phyloP scores from a whole-genome alignment of 2,797 vertebrate genomes.

The Orestias chungarensis region DNA sequence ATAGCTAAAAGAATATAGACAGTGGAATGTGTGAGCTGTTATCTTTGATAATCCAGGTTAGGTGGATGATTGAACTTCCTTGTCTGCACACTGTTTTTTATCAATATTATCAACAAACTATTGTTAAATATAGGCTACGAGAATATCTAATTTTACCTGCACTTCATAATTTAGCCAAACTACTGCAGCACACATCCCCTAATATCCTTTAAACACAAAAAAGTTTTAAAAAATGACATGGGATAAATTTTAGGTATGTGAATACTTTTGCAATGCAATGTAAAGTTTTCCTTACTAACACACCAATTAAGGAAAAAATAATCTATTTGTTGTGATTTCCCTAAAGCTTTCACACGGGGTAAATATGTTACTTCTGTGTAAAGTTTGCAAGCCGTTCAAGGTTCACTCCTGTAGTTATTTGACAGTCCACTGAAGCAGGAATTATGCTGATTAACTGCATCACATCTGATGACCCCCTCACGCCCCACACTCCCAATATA shows the following conservation, averaged over 20 bases:
- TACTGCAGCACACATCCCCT: not conserved
- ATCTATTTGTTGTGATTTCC: slow-evolving; percentile 14
- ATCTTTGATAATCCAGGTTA: too few species aligned
- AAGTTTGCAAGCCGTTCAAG: slow-evolving; percentile 34
- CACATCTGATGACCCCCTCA: slow-evolving; percentile 64
- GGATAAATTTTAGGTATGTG: not conserved
- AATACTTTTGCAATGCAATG: not conserved
- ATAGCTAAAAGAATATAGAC: too few species aligned
- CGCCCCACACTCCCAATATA: slow-evolving; percentile 57
- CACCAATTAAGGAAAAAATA: slow-evolving; percentile 26
- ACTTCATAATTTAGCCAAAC: not conserved
- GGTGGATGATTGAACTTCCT: too few species aligned
- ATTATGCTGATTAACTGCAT: slow-evolving; percentile 76
- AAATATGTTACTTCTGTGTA: slow-evolving; percentile 16
- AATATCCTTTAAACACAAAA: not conserved
- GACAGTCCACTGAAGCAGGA: slow-evolving; percentile 60
- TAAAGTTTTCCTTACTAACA: slow-evolving; percentile 42
- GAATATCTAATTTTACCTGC: not conserved
- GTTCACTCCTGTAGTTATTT: slow-evolving; percentile 59
- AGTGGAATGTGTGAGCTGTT: too few species aligned
- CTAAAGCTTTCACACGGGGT: slow-evolving; percentile 1
- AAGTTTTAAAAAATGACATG: too few species aligned
- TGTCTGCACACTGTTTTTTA: too few species aligned
- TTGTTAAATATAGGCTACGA: not conserved
- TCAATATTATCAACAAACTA: too few species aligned